A percentile compares a stretch with the other conserved stretches of the same genome.
Evolutionary conservation across 2,888 invertebrate species (phyloP).

Genomic region (Tetragonula carbonaria): DNA sequence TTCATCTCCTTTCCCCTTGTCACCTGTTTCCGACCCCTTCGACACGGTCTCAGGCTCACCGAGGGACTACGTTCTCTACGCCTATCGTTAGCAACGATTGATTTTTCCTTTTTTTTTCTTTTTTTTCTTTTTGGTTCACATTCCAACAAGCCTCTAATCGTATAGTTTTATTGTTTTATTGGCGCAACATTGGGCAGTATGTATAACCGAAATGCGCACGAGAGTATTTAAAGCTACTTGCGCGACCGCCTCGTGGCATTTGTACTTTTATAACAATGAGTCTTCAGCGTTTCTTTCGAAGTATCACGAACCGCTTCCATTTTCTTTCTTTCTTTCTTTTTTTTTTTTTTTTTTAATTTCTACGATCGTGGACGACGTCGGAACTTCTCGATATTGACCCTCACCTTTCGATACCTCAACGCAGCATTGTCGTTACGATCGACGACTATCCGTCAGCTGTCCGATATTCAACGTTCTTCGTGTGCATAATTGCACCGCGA

Average conservation of each 20-base stretch:
- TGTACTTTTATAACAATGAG: constrained; percentile 12
- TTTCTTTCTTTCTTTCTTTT: too few species aligned
- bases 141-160: not conserved
- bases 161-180: not conserved
- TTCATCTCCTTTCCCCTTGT: constrained; percentile 11
- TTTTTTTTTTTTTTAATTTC: not conserved
- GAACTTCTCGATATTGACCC: not conserved
- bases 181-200: constrained; percentile 1
- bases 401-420: not conserved
- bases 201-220: constrained; percentile 12
- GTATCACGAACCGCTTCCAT: constrained; percentile 6
- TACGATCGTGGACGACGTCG: constrained; percentile 26
- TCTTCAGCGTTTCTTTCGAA: not conserved
- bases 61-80: constrained; percentile 66
- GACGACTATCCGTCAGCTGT: not conserved
- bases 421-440: not conserved
- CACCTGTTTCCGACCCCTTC: not conserved
- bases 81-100: not conserved
- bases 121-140: not conserved
- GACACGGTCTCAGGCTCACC: constrained; percentile 29
- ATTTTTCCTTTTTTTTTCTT: not conserved
- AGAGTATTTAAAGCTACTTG: constrained; percentile 6
- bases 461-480: not conserved
- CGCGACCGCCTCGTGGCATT: constrained; percentile 11
- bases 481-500: not conserved